Evolutionary conservation across 2,888 invertebrate genomes (phyloP).

Genomic region (Dryadula phaetusa): DNA sequence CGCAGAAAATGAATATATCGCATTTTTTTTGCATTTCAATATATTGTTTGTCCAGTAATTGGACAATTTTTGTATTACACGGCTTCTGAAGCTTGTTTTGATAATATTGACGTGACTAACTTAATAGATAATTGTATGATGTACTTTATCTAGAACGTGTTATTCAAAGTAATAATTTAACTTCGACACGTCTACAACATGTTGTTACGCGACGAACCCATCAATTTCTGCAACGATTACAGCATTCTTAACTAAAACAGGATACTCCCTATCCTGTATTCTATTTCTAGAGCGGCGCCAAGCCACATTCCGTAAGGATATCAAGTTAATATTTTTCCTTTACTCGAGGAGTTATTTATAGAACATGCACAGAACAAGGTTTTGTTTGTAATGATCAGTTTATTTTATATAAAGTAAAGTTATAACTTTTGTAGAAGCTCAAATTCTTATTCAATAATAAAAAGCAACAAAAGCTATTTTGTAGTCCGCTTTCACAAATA

Average conservation of each 20-base stretch:
- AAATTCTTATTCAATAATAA: not conserved
- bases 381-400: not conserved
- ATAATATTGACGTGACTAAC: conserved; percentile 11
- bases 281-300: conserved; percentile 77
- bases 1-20: conserved; percentile 36
- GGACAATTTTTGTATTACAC: conserved; percentile 21
- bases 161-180: conserved; percentile 22
- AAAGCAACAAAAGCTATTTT: conserved; percentile 50
- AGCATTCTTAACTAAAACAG: conserved; percentile 36
- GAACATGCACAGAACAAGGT: conserved; percentile 63
- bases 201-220: conserved; percentile 23
- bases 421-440: not conserved
- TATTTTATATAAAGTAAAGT: not conserved
- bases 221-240: conserved; percentile 36
- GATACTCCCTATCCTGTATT: conserved; percentile 61
- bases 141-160: not conserved
- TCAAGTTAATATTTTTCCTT: conserved; percentile 72
- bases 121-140: conserved; percentile 11
- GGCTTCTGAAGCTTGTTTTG: not conserved
- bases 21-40: conserved; percentile 25
- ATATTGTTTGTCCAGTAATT: conserved; percentile 16
- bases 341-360: conserved; percentile 68
- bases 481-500: conserved; percentile 69
- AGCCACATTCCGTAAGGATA: conserved; percentile 77
- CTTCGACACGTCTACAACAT: not conserved